Evolutionary conservation across 2,113 vertebrate genomes (phyloP), one percentile per base, ranked within the genome.

Genomic region (Ceratotherium simum): DNA sequence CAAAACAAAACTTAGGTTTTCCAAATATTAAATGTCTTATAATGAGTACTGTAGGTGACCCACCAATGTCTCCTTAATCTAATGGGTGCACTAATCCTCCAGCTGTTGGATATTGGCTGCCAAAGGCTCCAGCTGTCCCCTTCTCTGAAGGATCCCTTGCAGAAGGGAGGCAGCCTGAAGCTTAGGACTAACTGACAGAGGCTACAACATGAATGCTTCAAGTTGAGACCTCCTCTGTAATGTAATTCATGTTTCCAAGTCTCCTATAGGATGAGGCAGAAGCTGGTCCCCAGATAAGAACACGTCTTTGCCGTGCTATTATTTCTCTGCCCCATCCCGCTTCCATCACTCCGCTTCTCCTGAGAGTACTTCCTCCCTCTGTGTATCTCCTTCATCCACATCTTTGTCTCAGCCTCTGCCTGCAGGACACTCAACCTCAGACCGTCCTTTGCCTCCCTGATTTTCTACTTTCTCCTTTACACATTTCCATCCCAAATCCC

Each of bases 391-490:
- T 33, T 58, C 2, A 88, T 31, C 56, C 46, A 8, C 13, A 60
- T 39, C 62, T 94, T 16, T 46, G 39, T 58, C 60, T 56, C n/a
- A 56, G 46, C 11, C 23, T 91, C 56, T 42, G 27, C 23, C 78
- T 29, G 2, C 20, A 73, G 36, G 31, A 20, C 60, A 25, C 29
- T 72, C 56, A 70, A 18, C 12, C 46, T 51, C 60, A 82, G 18
- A 51, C 5, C 58, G 10, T 69, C 51, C 7, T 90, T 33, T 39
- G 7, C 0, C 21, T 80, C n/a, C 1, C 17, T 90, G 46, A 23
- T 86, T 39, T 87, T 91, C 73, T 80, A 70, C 76, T 76, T 96
- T 81, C 23, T 42, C 8, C 33, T 90, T 83, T 42, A n/a, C 3
- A 36, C 2, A 79, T 70, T 67, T 91, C 36, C 48, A 64, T 51